Conservation (phyloP, 2,113 vertebrate genomes). For the Phyllostomus discolor region DNA sequence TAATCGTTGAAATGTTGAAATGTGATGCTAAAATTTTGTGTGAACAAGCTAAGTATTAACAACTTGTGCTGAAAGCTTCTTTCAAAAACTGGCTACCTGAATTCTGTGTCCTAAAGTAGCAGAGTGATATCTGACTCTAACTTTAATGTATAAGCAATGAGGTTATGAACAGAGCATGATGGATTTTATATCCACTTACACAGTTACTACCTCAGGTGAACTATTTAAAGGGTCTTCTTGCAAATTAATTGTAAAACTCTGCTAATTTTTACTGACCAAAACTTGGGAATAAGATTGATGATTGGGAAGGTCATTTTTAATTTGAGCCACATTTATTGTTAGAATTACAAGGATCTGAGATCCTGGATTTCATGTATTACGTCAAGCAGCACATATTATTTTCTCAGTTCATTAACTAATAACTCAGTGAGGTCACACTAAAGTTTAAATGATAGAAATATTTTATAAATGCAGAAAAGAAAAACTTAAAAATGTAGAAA, state of each 20-base stretch:
- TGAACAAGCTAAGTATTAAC: not conserved
- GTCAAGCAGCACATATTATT: not conserved
- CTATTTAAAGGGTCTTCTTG: not conserved
- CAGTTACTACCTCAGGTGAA: not conserved
- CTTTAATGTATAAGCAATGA: slow-evolving; percentile 11
- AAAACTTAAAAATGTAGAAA: not conserved
- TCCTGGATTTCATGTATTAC: not conserved
- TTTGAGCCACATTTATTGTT: not conserved
- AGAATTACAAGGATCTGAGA: not conserved
- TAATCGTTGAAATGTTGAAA: slow-evolving; percentile 8
- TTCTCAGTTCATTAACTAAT: not conserved
- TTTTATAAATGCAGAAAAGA: not conserved
- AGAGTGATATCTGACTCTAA: not conserved
- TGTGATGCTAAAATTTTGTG: not conserved
- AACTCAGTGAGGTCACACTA: not conserved
- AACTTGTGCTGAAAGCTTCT: not conserved
- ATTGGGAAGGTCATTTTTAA: not conserved
- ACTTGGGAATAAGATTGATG: not conserved
- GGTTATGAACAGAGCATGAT: not conserved
- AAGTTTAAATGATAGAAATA: not conserved
- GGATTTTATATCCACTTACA: not conserved
- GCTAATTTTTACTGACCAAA: not conserved
- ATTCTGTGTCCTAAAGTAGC: not conserved
- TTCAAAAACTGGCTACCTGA: slow-evolving; percentile 1
- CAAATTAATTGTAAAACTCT: not conserved